Evolutionary conservation across 2,797 vertebrate genomes (phyloP).

Genomic region (Macroramphosus scolopax): DNA sequence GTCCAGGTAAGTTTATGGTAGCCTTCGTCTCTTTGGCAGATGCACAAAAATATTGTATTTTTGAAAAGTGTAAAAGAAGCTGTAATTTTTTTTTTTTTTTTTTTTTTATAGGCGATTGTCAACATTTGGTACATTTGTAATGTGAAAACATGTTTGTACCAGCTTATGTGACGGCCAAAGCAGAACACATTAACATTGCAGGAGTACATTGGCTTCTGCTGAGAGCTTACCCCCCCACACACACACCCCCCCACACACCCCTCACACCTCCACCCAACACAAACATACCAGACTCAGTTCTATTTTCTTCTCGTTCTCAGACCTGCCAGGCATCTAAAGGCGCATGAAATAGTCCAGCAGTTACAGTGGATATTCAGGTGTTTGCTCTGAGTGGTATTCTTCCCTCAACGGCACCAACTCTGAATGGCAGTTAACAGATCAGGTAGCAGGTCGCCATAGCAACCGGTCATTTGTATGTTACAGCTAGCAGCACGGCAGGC

Average conservation of each 20-base stretch:
- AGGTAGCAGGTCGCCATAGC: conserved; percentile 57
- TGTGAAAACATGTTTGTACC: conserved; percentile 41
- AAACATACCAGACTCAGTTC: not conserved
- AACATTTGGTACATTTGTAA: conserved; percentile 30
- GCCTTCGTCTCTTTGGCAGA: conserved; percentile 15
- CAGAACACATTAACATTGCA: conserved; percentile 14
- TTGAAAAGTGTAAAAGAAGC: no score
- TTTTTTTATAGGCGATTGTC: conserved; percentile 21
- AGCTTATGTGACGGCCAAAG: conserved; percentile 50
- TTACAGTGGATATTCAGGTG: conserved; percentile 29
- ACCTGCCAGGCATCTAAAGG: no score
- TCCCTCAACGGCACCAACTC: conserved; percentile 18
- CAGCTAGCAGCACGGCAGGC: conserved; percentile 37
- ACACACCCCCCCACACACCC: not conserved
- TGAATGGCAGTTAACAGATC: conserved; percentile 35
- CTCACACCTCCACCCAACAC: not conserved
- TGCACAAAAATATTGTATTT: conserved; percentile 44
- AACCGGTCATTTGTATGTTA: conserved; percentile 42
- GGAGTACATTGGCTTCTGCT: conserved; percentile 17
- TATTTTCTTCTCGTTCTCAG: no score
- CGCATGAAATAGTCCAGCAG: conserved; percentile 22
- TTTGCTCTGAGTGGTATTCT: conserved; percentile 43
- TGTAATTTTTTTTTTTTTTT: no score
- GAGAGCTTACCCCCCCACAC: conserved; percentile 5
- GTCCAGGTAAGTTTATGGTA: conserved; percentile 5